phyloP scores from a whole-genome alignment of 2,888 invertebrate species.

The Escarpia spicata region DNA sequence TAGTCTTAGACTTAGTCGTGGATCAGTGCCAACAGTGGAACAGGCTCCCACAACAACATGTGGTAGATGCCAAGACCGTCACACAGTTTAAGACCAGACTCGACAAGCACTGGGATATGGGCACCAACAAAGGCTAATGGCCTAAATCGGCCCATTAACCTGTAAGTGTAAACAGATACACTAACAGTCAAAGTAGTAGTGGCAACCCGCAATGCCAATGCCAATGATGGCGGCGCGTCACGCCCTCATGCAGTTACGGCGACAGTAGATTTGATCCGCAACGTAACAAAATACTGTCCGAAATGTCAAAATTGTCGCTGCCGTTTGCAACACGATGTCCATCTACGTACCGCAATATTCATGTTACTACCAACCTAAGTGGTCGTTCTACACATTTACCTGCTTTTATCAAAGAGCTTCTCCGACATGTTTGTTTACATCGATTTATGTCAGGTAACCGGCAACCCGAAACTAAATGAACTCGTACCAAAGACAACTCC shows the following conservation, averaged over 20 bases:
- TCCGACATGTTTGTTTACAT: slow-evolving; percentile 16
- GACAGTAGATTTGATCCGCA: background rate
- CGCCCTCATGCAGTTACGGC: background rate
- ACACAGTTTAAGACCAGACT: too few relatives aligned
- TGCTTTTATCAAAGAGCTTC: slow-evolving; percentile 12
- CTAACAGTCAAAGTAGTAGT: background rate
- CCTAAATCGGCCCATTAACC: too few relatives aligned
- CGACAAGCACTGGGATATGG: too few relatives aligned
- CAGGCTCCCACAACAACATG: too few relatives aligned
- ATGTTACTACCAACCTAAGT: background rate
- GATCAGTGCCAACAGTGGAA: too few relatives aligned
- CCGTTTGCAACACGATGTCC: background rate
- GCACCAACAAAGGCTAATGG: too few relatives aligned
- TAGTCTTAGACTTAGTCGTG: too few relatives aligned
- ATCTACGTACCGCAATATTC: background rate
- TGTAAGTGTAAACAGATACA: too few relatives aligned
- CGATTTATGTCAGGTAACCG: slow-evolving; percentile 10
- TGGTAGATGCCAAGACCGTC: too few relatives aligned
- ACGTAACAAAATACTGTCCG: background rate
- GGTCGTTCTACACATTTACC: background rate
- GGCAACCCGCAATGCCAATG: background rate
- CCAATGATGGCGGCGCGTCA: background rate
- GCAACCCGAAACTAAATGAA: background rate
- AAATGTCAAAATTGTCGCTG: background rate
- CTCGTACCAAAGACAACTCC: background rate